Evolutionary conservation across 2,888 invertebrate genomes (phyloP), one percentile per base, ranked within the genome.

Genomic region (Ophion ellenae): DNA sequence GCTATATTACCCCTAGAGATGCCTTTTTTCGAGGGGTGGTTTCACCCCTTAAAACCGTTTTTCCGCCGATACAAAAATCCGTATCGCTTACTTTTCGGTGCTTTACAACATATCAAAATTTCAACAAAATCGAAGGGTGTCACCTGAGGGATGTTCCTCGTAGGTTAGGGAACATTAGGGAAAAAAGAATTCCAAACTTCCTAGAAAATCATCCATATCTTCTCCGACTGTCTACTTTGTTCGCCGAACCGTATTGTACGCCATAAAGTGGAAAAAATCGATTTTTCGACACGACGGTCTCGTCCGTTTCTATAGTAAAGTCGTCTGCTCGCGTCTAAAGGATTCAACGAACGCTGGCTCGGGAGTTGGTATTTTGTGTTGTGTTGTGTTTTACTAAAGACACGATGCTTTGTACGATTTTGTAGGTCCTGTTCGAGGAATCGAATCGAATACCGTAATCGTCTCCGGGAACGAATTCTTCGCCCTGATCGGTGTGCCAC

Each of bases 401-500:
- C 24, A 57, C 14, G 53, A 59, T 11, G 67, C 17, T 81, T 53
- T 36, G 28, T 40, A 40, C 57, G 40, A 17, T 61, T 47, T 57
- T 57, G 24, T 59, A 57, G 45, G 20, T 73, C 36, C n/a, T 71
- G 7, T 73, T 66, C 59, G n/a, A 47, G 45, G 28, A 84, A 64
- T 64, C 63, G 85, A 84, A 79, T 59, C 59, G 57, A 69, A 87
- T 95, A 96, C 96, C 96, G 92, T 95, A 96, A 92, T 96, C 95
- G 86, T 95, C 95, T 89, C 96, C 95, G 63, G 96, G 96, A 91
- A 95, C 95, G 92, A 96, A 97, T 91, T 96, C 96, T 93, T 97
- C 97, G 85, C 96, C 96, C 90, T 96, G 96, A 94, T 97, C 97
- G 89, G 97, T 97, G 90, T 97, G 97, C 98, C 98, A 98, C 73